Conservation (phyloP, 2,888 invertebrate species). For the Synergus umbraculus region DNA sequence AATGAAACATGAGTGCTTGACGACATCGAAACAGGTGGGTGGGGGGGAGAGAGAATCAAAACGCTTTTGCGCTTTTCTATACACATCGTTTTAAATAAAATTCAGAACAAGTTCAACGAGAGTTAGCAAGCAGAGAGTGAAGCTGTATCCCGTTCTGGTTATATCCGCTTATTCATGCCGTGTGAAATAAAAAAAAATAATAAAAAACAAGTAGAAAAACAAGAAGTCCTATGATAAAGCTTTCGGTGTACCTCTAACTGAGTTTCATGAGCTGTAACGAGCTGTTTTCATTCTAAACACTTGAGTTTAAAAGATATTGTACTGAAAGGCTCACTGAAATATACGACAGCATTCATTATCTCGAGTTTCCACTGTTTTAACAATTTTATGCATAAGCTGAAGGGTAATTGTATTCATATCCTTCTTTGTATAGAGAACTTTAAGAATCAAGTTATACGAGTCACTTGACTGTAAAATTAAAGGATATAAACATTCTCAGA, state of each 20-base stretch:
- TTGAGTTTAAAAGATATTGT: slow-evolving; percentile 2
- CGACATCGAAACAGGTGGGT: slow-evolving; percentile 32
- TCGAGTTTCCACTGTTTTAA: not conserved
- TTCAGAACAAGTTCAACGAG: slow-evolving; percentile 33
- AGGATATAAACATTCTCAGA: no score
- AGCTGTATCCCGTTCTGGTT: slow-evolving; percentile 31
- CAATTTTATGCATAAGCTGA: not conserved
- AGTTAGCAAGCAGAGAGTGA: slow-evolving; percentile 1
- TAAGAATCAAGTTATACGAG: no score
- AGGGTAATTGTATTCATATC: not conserved
- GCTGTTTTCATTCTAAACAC: slow-evolving; percentile 7
- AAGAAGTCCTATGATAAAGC: slow-evolving; percentile 30
- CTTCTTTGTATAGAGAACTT: no score
- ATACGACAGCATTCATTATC: not conserved
- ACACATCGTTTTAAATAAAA: slow-evolving; percentile 28
- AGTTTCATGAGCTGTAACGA: slow-evolving; percentile 36
- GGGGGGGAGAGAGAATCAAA: not conserved
- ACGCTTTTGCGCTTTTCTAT: slow-evolving; percentile 40
- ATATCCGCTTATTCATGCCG: slow-evolving; percentile 32
- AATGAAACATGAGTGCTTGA: slow-evolving; percentile 26
- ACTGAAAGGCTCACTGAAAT: not conserved
- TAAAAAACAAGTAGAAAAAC: slow-evolving; percentile 20
- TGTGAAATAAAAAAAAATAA: slow-evolving; percentile 11
- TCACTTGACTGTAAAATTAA: no score
- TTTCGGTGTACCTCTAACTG: slow-evolving; percentile 19